Percentiles rank a stretch among this genome's conserved stretches.
These are phyloP conservation scores for Lysiphlebus fabarum DNA, from an alignment of 1,140 invertebrate species.

Conservation along the genomic window DNA sequence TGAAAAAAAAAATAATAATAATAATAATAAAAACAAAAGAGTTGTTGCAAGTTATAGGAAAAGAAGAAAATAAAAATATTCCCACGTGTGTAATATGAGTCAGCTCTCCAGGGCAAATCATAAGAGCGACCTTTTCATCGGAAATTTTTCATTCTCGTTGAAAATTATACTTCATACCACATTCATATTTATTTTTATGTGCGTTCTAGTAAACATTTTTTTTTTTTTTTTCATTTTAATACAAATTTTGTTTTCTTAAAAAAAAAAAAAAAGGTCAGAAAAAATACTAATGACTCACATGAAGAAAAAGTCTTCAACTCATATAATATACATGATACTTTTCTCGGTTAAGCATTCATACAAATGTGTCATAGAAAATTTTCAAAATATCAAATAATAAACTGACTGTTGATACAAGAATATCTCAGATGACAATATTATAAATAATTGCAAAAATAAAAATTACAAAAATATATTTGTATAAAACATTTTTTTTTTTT, in stretches of 20 bases:
- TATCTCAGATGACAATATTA: too few relatives aligned
- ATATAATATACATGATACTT: too few relatives aligned
- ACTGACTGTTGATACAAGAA: too few relatives aligned
- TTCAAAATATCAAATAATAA: too few relatives aligned
- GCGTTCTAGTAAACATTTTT: slow-evolving; percentile 8
- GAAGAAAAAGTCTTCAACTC: neutral
- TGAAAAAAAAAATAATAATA: too few relatives aligned
- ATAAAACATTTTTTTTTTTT: too few relatives aligned
- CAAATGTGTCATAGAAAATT: too few relatives aligned
- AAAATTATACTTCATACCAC: slow-evolving; percentile 11
- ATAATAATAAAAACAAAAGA: too few relatives aligned
- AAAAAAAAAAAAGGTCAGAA: neutral
- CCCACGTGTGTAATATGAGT: neutral
- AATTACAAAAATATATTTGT: too few relatives aligned
- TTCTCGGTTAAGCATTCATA: too few relatives aligned
- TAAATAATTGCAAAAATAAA: too few relatives aligned
- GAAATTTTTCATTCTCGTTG: slow-evolving; percentile 14
- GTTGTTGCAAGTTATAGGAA: neutral
- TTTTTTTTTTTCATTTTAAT: neutral
- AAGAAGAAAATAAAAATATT: slow-evolving; percentile 7
- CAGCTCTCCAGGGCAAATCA: neutral
- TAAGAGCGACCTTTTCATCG: slow-evolving; percentile 13
- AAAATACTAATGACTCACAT: neutral
- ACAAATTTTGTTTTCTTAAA: too few relatives aligned
- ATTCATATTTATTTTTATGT: slow-evolving; percentile 13